phyloP scores from a whole-genome alignment of 2,113 vertebrate genomes.

The Fregata magnificens region DNA sequence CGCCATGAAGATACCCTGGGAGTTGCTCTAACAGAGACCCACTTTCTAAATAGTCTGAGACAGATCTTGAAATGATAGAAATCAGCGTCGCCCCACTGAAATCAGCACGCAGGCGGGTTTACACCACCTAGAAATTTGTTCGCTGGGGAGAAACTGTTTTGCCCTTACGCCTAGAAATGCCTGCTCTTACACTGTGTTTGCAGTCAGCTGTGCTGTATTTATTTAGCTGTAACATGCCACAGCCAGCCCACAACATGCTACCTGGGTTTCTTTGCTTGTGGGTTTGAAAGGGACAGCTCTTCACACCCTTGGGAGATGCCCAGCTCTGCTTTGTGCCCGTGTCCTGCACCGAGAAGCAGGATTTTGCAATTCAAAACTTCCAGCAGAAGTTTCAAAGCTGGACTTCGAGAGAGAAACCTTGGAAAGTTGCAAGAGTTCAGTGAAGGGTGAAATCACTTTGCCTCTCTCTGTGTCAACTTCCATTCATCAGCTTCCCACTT shows the following conservation, averaged over 20 bases:
- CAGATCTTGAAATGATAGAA: background rate
- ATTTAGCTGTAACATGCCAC: accelerated
- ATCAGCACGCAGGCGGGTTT: background rate
- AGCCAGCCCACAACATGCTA: background rate
- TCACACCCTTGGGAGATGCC: background rate
- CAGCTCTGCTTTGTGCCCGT: background rate
- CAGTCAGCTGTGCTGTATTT: background rate
- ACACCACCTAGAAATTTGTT: background rate
- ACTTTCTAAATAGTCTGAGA: background rate
- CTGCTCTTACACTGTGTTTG: background rate
- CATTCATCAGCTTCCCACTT: background rate
- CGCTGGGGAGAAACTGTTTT: background rate
- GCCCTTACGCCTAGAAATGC: background rate
- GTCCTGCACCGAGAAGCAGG: background rate
- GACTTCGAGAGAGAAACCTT: background rate
- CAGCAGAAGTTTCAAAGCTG: background rate
- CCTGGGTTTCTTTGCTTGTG: background rate
- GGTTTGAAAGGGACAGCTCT: background rate
- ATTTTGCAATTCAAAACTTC: background rate
- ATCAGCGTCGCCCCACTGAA: background rate
- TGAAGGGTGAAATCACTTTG: background rate
- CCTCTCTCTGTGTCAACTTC: background rate
- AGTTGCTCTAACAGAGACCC: background rate
- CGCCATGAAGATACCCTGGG: background rate
- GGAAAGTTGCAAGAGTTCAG: background rate